These are phyloP conservation scores for Erebia aethiops DNA, from an alignment of 2,888 invertebrate genomes.

Conservation along the genomic window DNA sequence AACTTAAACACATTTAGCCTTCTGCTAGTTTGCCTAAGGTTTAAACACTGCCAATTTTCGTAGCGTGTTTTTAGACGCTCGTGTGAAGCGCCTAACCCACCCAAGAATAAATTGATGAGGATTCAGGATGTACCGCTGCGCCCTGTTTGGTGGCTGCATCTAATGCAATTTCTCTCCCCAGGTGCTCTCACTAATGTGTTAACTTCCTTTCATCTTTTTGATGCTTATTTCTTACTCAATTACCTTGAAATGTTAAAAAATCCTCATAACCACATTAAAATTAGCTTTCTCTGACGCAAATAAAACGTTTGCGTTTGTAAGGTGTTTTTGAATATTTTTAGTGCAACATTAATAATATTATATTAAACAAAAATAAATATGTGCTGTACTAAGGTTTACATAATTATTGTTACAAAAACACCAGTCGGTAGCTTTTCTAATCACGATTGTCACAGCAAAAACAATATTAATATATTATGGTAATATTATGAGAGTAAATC, in stretches of 20 bases:
- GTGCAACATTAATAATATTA: too few relatives aligned
- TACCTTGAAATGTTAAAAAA: slow-evolving; percentile 9
- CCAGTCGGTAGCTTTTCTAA: too few relatives aligned
- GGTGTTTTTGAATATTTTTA: too few relatives aligned
- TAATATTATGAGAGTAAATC: too few relatives aligned
- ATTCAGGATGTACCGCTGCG: slow-evolving; percentile 50
- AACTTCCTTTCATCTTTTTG: slow-evolving; percentile 51
- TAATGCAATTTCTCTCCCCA: slow-evolving; percentile 76
- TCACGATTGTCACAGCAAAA: too few relatives aligned
- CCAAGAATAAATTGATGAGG: slow-evolving; percentile 55
- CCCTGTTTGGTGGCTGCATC: slow-evolving; percentile 57
- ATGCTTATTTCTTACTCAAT: slow-evolving; percentile 10
- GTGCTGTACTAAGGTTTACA: too few relatives aligned
- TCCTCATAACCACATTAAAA: neutral
- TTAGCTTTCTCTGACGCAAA: neutral
- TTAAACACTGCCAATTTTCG: neutral
- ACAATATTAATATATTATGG: too few relatives aligned
- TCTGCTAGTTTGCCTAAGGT: neutral
- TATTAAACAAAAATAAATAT: too few relatives aligned
- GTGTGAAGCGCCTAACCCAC: slow-evolving; percentile 48
- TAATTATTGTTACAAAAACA: too few relatives aligned
- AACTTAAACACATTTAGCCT: too few relatives aligned
- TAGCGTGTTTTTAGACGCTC: slow-evolving; percentile 42
- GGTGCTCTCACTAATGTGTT: slow-evolving; percentile 65
- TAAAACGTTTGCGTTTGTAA: too few relatives aligned